These are phyloP conservation scores for Callocephalon fimbriatum DNA, from an alignment of 2,113 vertebrate species.

Conservation along the genomic window DNA sequence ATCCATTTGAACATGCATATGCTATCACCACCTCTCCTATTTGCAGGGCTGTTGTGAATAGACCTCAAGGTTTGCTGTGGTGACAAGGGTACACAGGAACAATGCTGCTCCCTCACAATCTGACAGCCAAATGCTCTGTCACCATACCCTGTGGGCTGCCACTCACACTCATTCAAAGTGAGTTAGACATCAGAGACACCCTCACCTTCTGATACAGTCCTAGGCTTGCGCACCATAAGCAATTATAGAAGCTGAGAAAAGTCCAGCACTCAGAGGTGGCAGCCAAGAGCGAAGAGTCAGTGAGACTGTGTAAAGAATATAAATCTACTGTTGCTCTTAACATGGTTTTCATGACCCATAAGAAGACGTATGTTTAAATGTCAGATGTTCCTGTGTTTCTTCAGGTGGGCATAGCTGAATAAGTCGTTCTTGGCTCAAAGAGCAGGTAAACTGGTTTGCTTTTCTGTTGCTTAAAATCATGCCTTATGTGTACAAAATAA, in stretches of 20 bases:
- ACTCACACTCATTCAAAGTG: background rate
- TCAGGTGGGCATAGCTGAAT: background rate
- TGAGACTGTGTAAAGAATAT: background rate
- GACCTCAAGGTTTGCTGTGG: fast-evolving
- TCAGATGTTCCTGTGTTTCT: background rate
- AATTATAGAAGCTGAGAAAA: background rate
- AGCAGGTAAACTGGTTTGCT: background rate
- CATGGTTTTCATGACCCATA: background rate
- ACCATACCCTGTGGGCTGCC: background rate
- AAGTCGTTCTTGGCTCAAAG: background rate
- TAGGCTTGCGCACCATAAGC: background rate
- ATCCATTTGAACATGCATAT: background rate
- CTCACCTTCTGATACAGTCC: background rate
- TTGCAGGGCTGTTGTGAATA: fast-evolving
- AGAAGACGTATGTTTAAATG: background rate
- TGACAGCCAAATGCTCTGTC: background rate
- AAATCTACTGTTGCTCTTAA: background rate
- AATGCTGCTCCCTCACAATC: background rate
- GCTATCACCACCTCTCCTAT: background rate
- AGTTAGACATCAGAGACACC: background rate
- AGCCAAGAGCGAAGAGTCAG: background rate
- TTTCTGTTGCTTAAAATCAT: background rate
- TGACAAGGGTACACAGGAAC: background rate
- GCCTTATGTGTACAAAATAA: background rate
- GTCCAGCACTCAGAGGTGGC: no score